phyloP scores from a whole-genome alignment of 2,113 vertebrate genomes.

The Coryphaenoides rupestris region DNA sequence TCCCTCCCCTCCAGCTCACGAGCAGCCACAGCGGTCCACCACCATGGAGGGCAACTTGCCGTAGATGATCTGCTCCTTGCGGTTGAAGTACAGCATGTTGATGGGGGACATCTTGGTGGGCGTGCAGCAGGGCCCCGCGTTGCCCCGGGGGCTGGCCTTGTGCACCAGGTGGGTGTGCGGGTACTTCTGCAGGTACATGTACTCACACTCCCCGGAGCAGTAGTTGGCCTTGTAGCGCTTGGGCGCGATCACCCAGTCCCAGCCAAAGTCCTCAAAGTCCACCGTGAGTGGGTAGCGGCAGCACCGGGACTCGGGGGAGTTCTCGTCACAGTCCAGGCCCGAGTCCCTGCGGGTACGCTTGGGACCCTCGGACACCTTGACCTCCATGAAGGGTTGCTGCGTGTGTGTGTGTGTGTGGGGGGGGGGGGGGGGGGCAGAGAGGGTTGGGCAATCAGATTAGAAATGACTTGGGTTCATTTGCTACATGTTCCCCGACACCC shows the following conservation, averaged over 20 bases:
- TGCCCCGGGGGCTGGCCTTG: slow-evolving; percentile 91
- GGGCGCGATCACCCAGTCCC: slow-evolving; percentile 99
- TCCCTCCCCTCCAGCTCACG: slow-evolving; percentile 71
- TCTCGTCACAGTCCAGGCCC: slow-evolving; percentile 93
- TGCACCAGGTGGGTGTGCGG: slow-evolving; percentile 96
- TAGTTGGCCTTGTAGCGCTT: slow-evolving; percentile 99
- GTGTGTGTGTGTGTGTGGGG: too few species aligned
- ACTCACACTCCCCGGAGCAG: slow-evolving; percentile 97
- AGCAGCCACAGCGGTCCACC: slow-evolving; percentile 97
- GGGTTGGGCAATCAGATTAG: not conserved
- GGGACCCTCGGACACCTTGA: slow-evolving; percentile 89
- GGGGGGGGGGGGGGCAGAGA: slow-evolving; percentile 25
- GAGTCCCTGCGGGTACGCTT: slow-evolving; percentile 86
- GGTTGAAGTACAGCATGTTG: slow-evolving; percentile 98
- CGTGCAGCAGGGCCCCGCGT: slow-evolving; percentile 94
- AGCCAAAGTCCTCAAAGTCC: slow-evolving; percentile 97
- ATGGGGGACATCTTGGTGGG: slow-evolving; percentile 99
- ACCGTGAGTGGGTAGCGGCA: slow-evolving; percentile 95
- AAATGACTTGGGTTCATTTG: slow-evolving; percentile 16
- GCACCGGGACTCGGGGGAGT: slow-evolving; percentile 90
- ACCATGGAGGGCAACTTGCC: slow-evolving; percentile 99
- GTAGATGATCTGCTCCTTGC: slow-evolving; percentile 96
- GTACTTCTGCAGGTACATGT: slow-evolving; percentile 96
- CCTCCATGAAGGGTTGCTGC: slow-evolving; percentile 96
- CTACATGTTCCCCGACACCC: too few species aligned